These are phyloP conservation scores for Bucco capensis DNA, from an alignment of 2,113 vertebrate genomes.

Conservation along the genomic window DNA sequence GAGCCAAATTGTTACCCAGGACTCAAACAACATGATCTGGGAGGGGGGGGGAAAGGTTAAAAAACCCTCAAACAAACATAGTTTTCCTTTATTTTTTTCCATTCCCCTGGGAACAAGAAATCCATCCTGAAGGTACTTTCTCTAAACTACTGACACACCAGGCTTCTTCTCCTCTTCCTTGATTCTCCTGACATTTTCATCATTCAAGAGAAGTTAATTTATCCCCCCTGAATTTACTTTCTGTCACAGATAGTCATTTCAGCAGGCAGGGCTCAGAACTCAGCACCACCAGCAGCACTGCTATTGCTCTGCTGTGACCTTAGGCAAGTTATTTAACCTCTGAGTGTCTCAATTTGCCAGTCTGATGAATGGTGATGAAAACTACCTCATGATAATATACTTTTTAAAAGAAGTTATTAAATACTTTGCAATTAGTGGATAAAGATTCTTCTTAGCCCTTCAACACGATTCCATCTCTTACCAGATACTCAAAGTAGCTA, in stretches of 20 bases:
- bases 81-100: neutral
- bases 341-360: neutral
- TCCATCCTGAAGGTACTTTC: neutral
- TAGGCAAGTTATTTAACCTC: conserved; percentile 34
- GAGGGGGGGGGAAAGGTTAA: neutral
- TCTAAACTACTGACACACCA: neutral
- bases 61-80: neutral
- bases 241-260: neutral
- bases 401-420: neutral
- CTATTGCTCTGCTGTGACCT: conserved; percentile 22
- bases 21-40: neutral
- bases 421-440: conserved; percentile 20
- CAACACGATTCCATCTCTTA: neutral
- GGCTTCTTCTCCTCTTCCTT: neutral
- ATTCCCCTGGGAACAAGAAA: neutral
- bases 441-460: conserved; percentile 22
- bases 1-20: neutral
- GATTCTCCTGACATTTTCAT: neutral
- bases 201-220: conserved; percentile 55
- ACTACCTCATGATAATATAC: neutral
- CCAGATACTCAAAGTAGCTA: neutral
- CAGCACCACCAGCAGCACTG: neutral
- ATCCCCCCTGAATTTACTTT: neutral
- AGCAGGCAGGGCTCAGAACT: neutral
- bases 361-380: conserved; percentile 48